These are phyloP conservation scores for Festucalex cinctus DNA, from an alignment of 2,113 vertebrate genomes.

Conservation along the genomic window DNA sequence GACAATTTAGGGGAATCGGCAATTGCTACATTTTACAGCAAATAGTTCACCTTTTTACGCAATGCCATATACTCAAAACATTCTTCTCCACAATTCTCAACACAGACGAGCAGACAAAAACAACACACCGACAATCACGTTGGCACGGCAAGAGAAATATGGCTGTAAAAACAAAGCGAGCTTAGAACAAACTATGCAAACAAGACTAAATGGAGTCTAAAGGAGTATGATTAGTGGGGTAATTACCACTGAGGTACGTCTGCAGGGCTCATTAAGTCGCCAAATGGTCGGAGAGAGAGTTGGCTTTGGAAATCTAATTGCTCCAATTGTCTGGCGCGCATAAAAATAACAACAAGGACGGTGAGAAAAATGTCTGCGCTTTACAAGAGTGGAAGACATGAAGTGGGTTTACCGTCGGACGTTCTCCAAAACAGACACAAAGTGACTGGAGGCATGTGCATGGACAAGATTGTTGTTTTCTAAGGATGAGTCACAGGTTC, in stretches of 20 bases:
- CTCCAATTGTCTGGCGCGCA: neutral
- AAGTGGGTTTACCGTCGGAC: neutral
- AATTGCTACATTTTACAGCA: too few relatives aligned
- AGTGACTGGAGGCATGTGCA: neutral
- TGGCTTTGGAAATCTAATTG: neutral
- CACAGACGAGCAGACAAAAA: neutral
- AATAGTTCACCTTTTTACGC: too few relatives aligned
- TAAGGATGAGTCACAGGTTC: neutral
- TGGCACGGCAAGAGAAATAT: neutral
- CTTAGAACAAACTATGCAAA: slow-evolving; percentile 13
- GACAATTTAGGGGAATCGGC: too few relatives aligned
- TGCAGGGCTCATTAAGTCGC: slow-evolving; percentile 38
- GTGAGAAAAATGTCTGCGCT: neutral
- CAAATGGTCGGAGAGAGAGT: slow-evolving; percentile 2
- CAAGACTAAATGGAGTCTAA: slow-evolving; percentile 21
- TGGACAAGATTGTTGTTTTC: neutral
- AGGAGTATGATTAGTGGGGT: slow-evolving; percentile 36
- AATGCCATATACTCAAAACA: neutral
- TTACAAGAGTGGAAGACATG: neutral
- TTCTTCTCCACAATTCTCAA: neutral
- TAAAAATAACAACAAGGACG: neutral
- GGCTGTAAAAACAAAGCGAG: slow-evolving; percentile 23
- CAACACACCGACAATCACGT: neutral
- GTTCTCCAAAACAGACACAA: neutral
- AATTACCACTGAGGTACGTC: slow-evolving; percentile 34